phyloP scores from a whole-genome alignment of 2,113 vertebrate genomes.

The Bubo bubo region DNA sequence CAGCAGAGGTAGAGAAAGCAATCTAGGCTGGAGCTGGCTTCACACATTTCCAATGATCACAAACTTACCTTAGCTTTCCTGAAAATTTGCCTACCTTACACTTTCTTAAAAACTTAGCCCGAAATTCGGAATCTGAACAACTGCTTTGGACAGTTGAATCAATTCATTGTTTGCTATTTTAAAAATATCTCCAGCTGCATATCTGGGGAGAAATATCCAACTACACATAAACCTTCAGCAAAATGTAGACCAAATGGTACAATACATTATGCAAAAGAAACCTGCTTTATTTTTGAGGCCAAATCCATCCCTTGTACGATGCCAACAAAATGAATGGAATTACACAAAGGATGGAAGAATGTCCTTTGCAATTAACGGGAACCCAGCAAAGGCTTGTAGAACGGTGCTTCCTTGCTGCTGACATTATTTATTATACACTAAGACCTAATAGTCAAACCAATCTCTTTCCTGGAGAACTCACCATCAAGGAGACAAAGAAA shows the following conservation, averaged over 20 bases:
- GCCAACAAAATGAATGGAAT: conserved; percentile 42
- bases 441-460: not conserved
- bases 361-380: not conserved
- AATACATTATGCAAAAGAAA: conserved; percentile 62
- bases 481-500: conserved; percentile 18
- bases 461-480: not conserved
- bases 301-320: not conserved
- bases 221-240: conserved; percentile 42
- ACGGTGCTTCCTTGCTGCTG: not conserved
- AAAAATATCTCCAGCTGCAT: conserved; percentile 43
- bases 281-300: conserved; percentile 49
- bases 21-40: not conserved
- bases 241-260: conserved; percentile 60
- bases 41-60: not conserved
- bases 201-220: conserved; percentile 39
- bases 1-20: not conserved
- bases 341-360: conserved; percentile 28
- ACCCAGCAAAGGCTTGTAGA: not conserved
- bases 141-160: conserved; percentile 31
- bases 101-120: not conserved
- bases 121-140: not conserved
- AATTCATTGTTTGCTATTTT: conserved; percentile 37
- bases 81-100: not conserved
- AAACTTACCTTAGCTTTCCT: conserved; percentile 19
- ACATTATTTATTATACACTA: conserved; percentile 26